Evolutionary conservation across 2,797 vertebrate species (phyloP), one percentile per base, ranked within the genome.

Genomic region (Chelidonichthys spinosus): DNA sequence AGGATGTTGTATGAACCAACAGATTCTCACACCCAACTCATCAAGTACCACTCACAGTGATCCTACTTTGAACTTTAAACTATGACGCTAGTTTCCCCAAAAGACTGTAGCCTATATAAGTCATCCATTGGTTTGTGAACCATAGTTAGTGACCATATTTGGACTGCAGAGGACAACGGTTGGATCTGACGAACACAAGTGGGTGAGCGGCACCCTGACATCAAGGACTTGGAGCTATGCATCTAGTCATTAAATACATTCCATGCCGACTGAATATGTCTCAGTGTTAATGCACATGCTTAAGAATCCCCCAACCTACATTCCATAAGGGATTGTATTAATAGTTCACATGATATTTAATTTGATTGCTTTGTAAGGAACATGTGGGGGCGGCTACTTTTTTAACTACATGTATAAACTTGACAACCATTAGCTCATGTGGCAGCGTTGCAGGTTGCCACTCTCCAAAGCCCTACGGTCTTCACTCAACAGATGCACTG

Each of bases 391-490:
- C 6, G 14, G 25, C 37, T 33, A 53, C 32, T 25, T 35, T 33
- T 53, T 53, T 33, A 53, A 35, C 25, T 32, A 52, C 5, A 11
- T 63, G 13, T 62, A 61, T 47, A 49, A 79, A 77, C 61, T 40
- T 78, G 49, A 79, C 68, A 62, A 62, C 63, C 76, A 81, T 84
- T 77, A 84, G 58, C 42, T 55, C 7, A 42, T 39, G 71, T 59
- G 44, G 32, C 62, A 47, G 52, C 15, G 1, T 39, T 39, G 64
- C 65, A 56, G 46, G 43, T 65, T 49, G 17, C 44, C 63, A 25
- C 39, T 52, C 64, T 75, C 72, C 49, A 43, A 64, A 70, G 54
- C 63, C 40, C 35, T 33, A 2, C 0, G 1, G 36, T 54, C 74
- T 63, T 62, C 18, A 76, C 58, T 73, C 71, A 73, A 69, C 70